Conservation (phyloP, 2,888 invertebrate genomes). For the Strigamia maritima region DNA sequence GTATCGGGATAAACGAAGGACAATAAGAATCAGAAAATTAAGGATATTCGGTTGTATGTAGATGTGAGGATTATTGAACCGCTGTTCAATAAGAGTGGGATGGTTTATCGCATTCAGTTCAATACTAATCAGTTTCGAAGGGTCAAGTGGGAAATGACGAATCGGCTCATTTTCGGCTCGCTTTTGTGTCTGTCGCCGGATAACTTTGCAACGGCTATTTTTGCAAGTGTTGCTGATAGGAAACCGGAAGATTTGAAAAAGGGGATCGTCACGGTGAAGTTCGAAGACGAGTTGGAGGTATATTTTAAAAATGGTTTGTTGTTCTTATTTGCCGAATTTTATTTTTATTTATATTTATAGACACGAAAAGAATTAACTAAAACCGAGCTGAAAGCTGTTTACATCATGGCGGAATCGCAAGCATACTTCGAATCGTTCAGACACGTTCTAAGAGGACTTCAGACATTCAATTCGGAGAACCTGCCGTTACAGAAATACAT, state of each 20-base stretch:
- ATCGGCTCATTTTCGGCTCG: conserved; percentile 68
- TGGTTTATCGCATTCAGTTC: conserved; percentile 49
- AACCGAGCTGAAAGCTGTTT: not conserved
- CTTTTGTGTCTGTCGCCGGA: conserved; percentile 69
- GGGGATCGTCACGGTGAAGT: conserved; percentile 58
- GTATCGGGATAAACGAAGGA: not conserved
- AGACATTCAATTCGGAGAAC: not conserved
- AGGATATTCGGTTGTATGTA: conserved; percentile 42
- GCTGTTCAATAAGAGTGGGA: not conserved
- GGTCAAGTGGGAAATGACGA: conserved; percentile 55
- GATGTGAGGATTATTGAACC: not conserved
- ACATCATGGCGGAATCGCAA: conserved; percentile 24
- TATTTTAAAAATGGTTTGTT: too few species aligned
- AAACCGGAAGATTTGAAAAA: conserved; percentile 56
- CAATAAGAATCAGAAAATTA: not conserved
- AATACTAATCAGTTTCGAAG: conserved; percentile 44
- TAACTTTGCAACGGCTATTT: conserved; percentile 65
- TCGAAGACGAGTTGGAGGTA: conserved; percentile 42
- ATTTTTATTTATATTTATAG: not conserved
- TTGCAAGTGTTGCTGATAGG: conserved; percentile 66
- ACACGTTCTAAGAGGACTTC: conserved; percentile 26
- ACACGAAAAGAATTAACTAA: not conserved
- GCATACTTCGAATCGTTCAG: conserved; percentile 37
- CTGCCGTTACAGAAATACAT: conserved; percentile 19
- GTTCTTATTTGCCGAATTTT: too few species aligned